A percentile compares a stretch with the other conserved stretches of the same genome.
phyloP scores from a whole-genome alignment of 92 coral and sea anemone genomes.

The Umimayanthus chanpuru region DNA sequence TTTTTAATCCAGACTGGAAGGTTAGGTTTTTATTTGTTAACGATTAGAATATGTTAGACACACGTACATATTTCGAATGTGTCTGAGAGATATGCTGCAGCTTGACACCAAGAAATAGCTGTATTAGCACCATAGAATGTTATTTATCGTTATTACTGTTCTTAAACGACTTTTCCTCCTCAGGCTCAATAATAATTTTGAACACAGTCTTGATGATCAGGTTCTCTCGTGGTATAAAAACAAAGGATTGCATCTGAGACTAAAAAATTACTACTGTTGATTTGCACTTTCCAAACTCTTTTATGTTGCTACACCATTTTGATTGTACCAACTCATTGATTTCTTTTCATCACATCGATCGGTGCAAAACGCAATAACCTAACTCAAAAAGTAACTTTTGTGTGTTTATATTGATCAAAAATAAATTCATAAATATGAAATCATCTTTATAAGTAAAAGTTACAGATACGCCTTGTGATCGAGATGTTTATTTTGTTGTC shows the following conservation, averaged over 20 bases:
- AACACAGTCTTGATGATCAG: background rate
- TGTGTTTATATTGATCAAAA: background rate
- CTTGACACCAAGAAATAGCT: too few relatives aligned
- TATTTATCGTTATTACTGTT: background rate
- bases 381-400: background rate
- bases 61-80: too few relatives aligned
- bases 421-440: background rate
- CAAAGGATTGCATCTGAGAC: background rate
- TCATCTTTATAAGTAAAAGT: background rate
- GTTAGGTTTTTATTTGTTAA: too few relatives aligned
- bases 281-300: background rate
- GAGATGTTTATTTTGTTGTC: background rate
- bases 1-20: too few relatives aligned
- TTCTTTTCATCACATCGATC: background rate
- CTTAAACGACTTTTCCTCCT: background rate
- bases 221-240: background rate
- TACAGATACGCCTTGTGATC: background rate
- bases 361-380: background rate
- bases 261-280: background rate
- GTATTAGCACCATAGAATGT: background rate
- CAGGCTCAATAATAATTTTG: background rate
- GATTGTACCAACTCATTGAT: background rate
- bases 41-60: too few relatives aligned
- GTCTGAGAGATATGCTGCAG: too few relatives aligned
- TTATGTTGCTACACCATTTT: background rate